Conservation (phyloP, 2,888 invertebrate species). For the Mechanitis mazaeus region DNA sequence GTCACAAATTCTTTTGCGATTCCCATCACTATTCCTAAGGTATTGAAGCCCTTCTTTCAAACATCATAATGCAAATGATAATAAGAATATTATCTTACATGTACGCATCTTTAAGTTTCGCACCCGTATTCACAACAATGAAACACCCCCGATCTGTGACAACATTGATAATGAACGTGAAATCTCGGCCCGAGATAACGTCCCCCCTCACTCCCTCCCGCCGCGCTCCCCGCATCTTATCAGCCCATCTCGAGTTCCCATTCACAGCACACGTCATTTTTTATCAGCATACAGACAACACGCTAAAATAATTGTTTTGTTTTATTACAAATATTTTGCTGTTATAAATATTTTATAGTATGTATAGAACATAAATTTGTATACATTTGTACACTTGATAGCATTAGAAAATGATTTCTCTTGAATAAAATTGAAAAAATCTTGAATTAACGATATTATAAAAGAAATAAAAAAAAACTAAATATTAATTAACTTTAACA, state of each 20-base stretch:
- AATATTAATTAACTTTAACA: not conserved
- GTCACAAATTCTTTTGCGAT: too few relatives aligned
- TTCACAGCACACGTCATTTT: conserved; percentile 36
- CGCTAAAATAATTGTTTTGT: conserved; percentile 12
- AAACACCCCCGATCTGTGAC: conserved; percentile 28
- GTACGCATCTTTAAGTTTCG: conserved; percentile 22
- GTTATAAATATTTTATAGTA: too few relatives aligned
- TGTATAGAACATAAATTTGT: too few relatives aligned
- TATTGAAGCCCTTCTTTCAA: not conserved
- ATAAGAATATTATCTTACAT: conserved; percentile 3
- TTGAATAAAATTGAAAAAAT: too few relatives aligned
- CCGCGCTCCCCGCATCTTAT: conserved; percentile 28
- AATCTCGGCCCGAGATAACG: conserved; percentile 59
- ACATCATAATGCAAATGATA: conserved; percentile 1
- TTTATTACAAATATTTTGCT: conserved; percentile 1
- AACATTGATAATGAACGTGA: conserved; percentile 67
- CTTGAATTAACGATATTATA: too few relatives aligned
- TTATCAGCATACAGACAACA: conserved; percentile 30
- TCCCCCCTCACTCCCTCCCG: conserved; percentile 34
- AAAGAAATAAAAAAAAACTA: too few relatives aligned
- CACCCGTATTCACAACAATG: conserved; percentile 37
- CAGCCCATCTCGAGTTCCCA: conserved; percentile 34
- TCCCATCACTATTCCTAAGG: too few relatives aligned
- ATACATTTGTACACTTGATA: too few relatives aligned
- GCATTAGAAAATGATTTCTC: too few relatives aligned